phyloP scores from a whole-genome alignment of 2,113 vertebrate genomes.

The Hemiscyllium ocellatum region DNA sequence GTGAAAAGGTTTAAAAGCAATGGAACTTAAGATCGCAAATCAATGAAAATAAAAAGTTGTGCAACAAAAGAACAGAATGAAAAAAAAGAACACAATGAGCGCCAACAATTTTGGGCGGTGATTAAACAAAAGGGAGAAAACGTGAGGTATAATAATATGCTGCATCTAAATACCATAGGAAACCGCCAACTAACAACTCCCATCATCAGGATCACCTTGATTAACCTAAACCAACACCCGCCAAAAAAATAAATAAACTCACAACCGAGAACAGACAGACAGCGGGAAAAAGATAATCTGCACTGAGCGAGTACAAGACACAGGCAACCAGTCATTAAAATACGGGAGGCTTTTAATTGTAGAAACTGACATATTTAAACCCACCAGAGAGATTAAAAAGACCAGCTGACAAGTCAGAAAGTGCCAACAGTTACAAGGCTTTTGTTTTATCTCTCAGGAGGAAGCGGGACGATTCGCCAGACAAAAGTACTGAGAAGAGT shows the following conservation, averaged over 20 bases:
- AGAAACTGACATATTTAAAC: constrained; percentile 7
- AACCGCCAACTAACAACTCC: not conserved
- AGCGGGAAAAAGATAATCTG: not conserved
- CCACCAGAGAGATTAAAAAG: not conserved
- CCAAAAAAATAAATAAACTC: not conserved
- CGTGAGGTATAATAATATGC: not conserved
- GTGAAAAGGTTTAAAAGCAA: not conserved
- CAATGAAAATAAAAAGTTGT: not conserved
- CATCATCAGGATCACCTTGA: not conserved
- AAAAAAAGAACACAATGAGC: not conserved
- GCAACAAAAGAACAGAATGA: not conserved
- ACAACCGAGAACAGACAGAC: not conserved
- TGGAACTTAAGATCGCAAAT: not conserved
- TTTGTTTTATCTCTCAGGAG: not conserved
- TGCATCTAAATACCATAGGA: not conserved
- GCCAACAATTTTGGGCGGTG: not conserved
- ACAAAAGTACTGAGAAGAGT: not conserved
- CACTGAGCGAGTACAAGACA: not conserved
- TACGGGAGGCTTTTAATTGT: not conserved
- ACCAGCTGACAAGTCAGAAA: not conserved
- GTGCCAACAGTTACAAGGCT: not conserved
- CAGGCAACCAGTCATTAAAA: not conserved
- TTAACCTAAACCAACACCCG: not conserved
- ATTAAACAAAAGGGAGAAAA: not conserved
- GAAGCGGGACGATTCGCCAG: not conserved